Evolutionary conservation across 2,888 invertebrate genomes (phyloP).

Genomic region (Erebia palarica): DNA sequence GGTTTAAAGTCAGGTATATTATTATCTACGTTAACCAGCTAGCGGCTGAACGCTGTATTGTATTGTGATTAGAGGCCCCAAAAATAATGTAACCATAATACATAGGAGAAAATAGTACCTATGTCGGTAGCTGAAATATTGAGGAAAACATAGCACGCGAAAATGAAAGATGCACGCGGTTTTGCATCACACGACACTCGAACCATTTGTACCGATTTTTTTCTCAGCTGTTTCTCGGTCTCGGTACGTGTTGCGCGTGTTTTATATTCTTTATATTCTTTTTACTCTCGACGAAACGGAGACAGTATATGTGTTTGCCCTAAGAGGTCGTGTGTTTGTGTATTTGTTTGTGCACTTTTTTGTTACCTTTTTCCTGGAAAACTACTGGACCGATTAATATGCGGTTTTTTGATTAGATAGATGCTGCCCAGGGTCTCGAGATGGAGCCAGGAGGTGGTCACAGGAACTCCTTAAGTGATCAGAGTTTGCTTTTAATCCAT

Average conservation of each 20-base stretch:
- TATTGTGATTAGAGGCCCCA: constrained; percentile 37
- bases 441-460: no score
- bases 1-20: constrained; percentile 41
- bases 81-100: constrained; percentile 33
- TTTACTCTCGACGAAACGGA: no score
- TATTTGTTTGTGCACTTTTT: no score
- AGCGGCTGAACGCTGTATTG: constrained; percentile 41
- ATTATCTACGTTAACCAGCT: constrained; percentile 43
- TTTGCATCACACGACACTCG: constrained; percentile 65
- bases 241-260: constrained; percentile 33
- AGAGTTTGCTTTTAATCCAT: no score
- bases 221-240: constrained; percentile 33
- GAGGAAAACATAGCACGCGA: constrained; percentile 32
- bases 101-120: constrained; percentile 19
- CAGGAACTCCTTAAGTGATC: no score
- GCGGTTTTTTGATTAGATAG: no score
- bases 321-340: no score
- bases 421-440: no score
- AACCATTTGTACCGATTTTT: constrained; percentile 53
- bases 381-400: no score
- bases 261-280: constrained; percentile 16
- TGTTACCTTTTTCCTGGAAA: no score
- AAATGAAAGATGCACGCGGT: constrained; percentile 17
- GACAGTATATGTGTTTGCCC: no score
- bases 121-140: constrained; percentile 44